Evolutionary conservation across 2,113 vertebrate species (phyloP), one percentile per base, ranked within the genome.

Genomic region (Tetrao urogallus): DNA sequence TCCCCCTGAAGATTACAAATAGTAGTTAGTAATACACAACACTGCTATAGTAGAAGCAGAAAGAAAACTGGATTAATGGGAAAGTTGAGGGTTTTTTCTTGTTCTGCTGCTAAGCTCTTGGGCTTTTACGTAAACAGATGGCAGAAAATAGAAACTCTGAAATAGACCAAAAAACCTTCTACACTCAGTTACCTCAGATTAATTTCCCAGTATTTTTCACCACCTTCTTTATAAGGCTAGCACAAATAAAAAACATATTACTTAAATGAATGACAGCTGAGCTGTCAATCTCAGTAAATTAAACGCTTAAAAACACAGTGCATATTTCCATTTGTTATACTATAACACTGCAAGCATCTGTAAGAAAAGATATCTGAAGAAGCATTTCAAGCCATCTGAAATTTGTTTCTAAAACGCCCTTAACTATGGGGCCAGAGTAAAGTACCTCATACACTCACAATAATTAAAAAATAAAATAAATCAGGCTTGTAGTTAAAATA

Each of bases 21-120:
- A 70, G 11, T 48, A 73, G 89, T 9, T 7, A 79, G 38, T 24
- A 22, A 27, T 16, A 54, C 0, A 0, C 5, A 58, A 69, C 15
- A 40, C 0, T 25, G 11, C 18, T 80, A 32, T 92, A 85, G 40
- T 4, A 3, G n/a, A 80, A 48, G 15, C 0, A 72, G 10, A 75
- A 92, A 34, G 70, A 91, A 74, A 91, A 83, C 0, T 11, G 8
- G 8, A 79, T 63, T 66, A 79, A 85, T 30, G 10, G 9, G 4
- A 5, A 91, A 80, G 38, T 70, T 70, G 0, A 0, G n/a, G 25
- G 12, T 45, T 86, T 0, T 0, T 1, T 50, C 45, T 89, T 83
- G 47, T 52, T 89, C 67, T 66, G 47, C 56, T 52, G 74, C 32
- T 56, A 60, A 89, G 21, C 38, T 78, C 43, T 13, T n/a, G 4